These are phyloP conservation scores for Diachrysia chrysitis DNA, from an alignment of 2,888 invertebrate species.

Conservation along the genomic window DNA sequence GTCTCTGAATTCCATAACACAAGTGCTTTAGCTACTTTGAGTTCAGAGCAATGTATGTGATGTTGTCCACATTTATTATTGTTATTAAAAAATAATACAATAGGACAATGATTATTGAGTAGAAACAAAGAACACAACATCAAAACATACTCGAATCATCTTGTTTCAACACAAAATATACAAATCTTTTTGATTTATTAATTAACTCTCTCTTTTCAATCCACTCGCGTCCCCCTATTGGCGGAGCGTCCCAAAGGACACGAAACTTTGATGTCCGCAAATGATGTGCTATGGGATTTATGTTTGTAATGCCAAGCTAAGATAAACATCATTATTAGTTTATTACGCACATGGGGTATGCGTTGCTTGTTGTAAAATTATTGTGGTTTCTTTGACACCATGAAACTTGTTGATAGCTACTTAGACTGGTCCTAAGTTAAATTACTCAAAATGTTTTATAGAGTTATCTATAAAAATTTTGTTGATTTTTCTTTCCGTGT, in stretches of 20 bases:
- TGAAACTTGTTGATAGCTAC: constrained; percentile 20
- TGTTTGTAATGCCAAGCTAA: constrained; percentile 53
- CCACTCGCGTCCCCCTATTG: constrained; percentile 32
- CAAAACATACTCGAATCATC: constrained; percentile 6
- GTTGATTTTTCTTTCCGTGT: too few relatives aligned
- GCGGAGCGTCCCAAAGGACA: constrained; percentile 49
- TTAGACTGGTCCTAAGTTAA: neutral
- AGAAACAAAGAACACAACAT: neutral
- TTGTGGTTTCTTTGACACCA: constrained; percentile 42
- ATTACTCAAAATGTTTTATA: neutral
- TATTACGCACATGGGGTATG: constrained; percentile 74
- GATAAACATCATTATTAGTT: constrained; percentile 83
- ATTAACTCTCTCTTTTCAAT: constrained; percentile 56
- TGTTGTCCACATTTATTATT: too few relatives aligned
- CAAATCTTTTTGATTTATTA: constrained; percentile 52
- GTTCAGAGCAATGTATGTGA: too few relatives aligned
- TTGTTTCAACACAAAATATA: constrained; percentile 16
- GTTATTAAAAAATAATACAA: too few relatives aligned
- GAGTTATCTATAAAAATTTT: neutral
- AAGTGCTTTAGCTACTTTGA: too few relatives aligned
- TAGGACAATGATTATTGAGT: neutral
- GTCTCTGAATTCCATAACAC: too few relatives aligned
- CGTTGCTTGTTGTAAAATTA: constrained; percentile 40
- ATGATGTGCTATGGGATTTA: constrained; percentile 68
- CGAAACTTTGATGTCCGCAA: constrained; percentile 75